Evolutionary conservation across 2,888 invertebrate genomes (phyloP).

Genomic region (Sarcophaga rosellei): DNA sequence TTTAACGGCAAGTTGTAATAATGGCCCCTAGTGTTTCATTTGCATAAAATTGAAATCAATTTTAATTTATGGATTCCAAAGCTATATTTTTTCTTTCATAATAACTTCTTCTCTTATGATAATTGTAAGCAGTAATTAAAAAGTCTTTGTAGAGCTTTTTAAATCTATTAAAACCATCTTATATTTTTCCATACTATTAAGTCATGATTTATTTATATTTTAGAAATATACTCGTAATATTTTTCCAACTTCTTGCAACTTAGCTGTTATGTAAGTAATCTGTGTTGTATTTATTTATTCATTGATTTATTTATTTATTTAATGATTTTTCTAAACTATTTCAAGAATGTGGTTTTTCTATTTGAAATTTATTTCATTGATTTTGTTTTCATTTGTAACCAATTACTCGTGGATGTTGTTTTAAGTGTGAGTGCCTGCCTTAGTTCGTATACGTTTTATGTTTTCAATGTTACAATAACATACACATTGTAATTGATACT

Average conservation of each 20-base stretch:
- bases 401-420: not conserved
- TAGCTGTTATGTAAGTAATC: not conserved
- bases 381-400: not conserved
- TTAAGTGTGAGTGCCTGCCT: not conserved
- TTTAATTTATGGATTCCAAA: no score
- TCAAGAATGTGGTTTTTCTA: conserved; percentile 40
- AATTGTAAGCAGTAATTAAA: not conserved
- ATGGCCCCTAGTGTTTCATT: no score
- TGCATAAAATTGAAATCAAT: no score
- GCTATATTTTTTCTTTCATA: not conserved
- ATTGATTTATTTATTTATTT: not conserved
- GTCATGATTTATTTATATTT: conserved; percentile 22
- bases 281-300: conserved; percentile 22
- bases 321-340: conserved; percentile 23
- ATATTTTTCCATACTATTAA: not conserved
- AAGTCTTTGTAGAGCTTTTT: no score
- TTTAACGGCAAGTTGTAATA: no score
- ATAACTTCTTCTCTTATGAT: not conserved
- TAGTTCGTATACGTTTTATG: not conserved
- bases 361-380: not conserved
- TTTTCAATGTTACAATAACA: not conserved
- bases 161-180: no score
- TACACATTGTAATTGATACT: not conserved
- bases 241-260: not conserved
- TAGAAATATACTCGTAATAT: not conserved